These are phyloP conservation scores for Zootermopsis nevadensis DNA, from an alignment of 2,888 invertebrate species.

Conservation along the genomic window DNA sequence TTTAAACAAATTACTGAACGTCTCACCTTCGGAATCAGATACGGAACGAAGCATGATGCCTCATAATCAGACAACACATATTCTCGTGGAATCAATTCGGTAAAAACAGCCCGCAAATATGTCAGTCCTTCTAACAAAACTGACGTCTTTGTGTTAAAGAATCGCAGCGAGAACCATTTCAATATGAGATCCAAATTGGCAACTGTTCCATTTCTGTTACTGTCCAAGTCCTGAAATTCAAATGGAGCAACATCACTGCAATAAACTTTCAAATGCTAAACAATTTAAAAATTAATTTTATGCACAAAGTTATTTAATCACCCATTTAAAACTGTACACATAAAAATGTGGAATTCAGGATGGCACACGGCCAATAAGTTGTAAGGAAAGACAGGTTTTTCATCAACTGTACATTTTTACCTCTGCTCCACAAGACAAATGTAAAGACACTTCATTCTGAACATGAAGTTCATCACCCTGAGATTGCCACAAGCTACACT, in stretches of 20 bases:
- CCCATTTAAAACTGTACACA: too few species aligned
- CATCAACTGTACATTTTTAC: too few species aligned
- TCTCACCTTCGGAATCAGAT: conserved; percentile 88
- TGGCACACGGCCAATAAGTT: too few species aligned
- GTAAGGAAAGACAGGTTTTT: too few species aligned
- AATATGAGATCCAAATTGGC: conserved; percentile 94
- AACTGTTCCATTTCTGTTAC: conserved; percentile 82
- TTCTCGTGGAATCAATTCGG: conserved; percentile 79
- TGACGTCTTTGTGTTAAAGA: conserved; percentile 99
- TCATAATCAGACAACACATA: conserved; percentile 92
- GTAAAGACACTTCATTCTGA: too few species aligned
- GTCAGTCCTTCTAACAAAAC: conserved; percentile 96
- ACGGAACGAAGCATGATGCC: conserved; percentile 94
- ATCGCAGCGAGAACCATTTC: conserved; percentile 95
- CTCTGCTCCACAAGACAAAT: too few species aligned
- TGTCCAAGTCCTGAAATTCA: conserved; percentile 72
- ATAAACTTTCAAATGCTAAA: too few species aligned
- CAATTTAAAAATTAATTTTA: too few species aligned
- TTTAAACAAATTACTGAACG: not conserved
- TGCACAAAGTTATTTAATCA: too few species aligned
- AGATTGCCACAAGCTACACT: too few species aligned
- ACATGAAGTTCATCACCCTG: too few species aligned
- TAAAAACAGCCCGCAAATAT: conserved; percentile 87
- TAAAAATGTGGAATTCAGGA: too few species aligned
- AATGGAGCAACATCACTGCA: conserved; percentile 9